Evolutionary conservation across 53 echinoderm and acorn worm species (phyloP).

Genomic region (Zoroaster sp.): DNA sequence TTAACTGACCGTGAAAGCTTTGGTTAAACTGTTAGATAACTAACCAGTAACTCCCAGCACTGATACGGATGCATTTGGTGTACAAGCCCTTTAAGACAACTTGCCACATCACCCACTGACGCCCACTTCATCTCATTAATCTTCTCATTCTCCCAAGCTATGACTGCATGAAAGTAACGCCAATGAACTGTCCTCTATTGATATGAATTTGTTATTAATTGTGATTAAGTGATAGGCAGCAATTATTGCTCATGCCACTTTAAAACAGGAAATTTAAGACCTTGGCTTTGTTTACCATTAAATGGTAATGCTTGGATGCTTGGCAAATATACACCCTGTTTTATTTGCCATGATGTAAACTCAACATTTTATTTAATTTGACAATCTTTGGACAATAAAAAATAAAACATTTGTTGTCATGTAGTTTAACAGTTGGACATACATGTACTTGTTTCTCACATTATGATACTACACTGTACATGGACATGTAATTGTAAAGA

Average conservation of each 20-base stretch:
- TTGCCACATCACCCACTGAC: not conserved
- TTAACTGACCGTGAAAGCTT: no score
- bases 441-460: not conserved
- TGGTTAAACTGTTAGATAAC: no score
- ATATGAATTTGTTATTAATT: not conserved
- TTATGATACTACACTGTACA: no score
- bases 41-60: no score
- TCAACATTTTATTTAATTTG: no score
- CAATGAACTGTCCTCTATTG: not conserved
- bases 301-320: no score
- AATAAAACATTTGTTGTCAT: not conserved
- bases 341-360: no score
- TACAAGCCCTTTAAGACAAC: not conserved
- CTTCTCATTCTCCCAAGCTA: not conserved
- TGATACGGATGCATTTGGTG: no score
- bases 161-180: not conserved
- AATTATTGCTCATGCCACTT: not conserved
- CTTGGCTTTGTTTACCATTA: not conserved
- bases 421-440: not conserved
- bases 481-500: no score
- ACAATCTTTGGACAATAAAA: no score
- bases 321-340: no score
- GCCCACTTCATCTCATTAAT: no score
- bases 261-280: conserved; percentile 1
- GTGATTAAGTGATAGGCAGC: conserved; percentile 10